Evolutionary conservation across 2,888 invertebrate genomes (phyloP).

Genomic region (Mythimna vitellina): DNA sequence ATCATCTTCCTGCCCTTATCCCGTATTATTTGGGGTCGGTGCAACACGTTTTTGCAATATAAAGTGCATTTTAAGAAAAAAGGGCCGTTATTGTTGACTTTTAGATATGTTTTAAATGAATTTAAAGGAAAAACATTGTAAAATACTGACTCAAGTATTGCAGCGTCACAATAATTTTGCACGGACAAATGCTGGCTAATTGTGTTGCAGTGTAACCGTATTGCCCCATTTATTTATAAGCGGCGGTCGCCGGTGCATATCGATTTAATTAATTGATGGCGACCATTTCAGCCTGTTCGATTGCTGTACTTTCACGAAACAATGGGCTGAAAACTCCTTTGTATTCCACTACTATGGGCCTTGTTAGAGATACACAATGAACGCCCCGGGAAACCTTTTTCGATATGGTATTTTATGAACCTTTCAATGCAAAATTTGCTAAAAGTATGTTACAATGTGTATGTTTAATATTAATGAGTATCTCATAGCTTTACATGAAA

Average conservation of each 20-base stretch:
- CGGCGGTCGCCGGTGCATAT: conserved; percentile 19
- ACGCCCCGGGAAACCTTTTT: not conserved
- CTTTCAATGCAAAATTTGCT: not conserved
- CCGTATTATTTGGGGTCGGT: too few species aligned
- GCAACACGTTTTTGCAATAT: too few species aligned
- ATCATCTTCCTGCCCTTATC: too few species aligned
- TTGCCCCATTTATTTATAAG: conserved; percentile 41
- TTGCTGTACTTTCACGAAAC: conserved; percentile 41
- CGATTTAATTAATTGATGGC: conserved; percentile 48
- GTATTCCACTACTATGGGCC: not conserved
- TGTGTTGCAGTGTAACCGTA: conserved; percentile 41
- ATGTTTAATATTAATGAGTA: not conserved
- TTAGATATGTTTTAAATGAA: not conserved
- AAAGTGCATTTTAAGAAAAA: too few species aligned
- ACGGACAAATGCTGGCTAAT: conserved; percentile 18
- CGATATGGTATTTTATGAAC: not conserved
- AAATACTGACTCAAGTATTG: not conserved
- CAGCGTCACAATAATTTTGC: conserved; percentile 8
- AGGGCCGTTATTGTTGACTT: not conserved
- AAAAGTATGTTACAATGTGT: not conserved
- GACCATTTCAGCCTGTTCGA: conserved; percentile 40
- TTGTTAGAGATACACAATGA: conserved; percentile 16
- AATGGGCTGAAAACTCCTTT: conserved; percentile 39
- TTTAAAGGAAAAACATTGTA: not conserved
- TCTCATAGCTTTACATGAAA: too few species aligned